Percentiles rank a stretch among this genome's conserved stretches.
Conservation (phyloP, 2,888 invertebrate species). For the Andrena praecox region DNA sequence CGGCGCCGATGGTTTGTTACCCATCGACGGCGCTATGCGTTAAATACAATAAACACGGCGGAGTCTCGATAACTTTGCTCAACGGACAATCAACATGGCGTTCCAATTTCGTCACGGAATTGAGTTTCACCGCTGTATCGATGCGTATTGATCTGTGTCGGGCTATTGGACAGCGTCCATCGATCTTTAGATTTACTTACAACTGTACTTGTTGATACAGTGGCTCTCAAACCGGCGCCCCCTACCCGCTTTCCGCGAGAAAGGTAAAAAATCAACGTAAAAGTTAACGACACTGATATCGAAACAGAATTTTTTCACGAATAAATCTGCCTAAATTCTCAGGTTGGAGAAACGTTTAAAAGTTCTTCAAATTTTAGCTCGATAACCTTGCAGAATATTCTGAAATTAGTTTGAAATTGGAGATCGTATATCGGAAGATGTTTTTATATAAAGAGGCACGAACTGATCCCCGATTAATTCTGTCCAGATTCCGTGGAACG, state of each 20-base stretch:
- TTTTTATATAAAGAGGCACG: not conserved
- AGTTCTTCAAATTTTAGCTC: not conserved
- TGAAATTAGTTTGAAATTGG: no score
- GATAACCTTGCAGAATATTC: not conserved
- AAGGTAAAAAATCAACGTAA: not conserved
- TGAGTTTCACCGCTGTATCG: conserved; percentile 44
- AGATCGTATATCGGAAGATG: no score
- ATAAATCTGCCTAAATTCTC: not conserved
- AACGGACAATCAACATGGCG: conserved; percentile 47
- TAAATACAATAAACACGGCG: conserved; percentile 22
- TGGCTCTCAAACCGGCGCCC: conserved; percentile 21
- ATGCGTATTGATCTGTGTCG: conserved; percentile 54
- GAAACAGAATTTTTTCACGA: no score
- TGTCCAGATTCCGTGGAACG: conserved; percentile 18
- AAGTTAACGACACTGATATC: not conserved
- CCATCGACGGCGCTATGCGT: not conserved
- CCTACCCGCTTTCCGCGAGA: not conserved
- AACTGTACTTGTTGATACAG: not conserved
- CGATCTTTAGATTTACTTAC: conserved; percentile 47
- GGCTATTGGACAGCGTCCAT: conserved; percentile 57
- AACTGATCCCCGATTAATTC: conserved; percentile 47
- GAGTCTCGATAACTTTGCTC: conserved; percentile 52
- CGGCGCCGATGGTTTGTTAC: not conserved
- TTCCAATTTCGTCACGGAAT: conserved; percentile 59
- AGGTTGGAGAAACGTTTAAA: not conserved